Base-by-base conservation (phyloP, 35 echinoderm and acorn worm genomes). In the Stichopus chloronotus region DNA sequence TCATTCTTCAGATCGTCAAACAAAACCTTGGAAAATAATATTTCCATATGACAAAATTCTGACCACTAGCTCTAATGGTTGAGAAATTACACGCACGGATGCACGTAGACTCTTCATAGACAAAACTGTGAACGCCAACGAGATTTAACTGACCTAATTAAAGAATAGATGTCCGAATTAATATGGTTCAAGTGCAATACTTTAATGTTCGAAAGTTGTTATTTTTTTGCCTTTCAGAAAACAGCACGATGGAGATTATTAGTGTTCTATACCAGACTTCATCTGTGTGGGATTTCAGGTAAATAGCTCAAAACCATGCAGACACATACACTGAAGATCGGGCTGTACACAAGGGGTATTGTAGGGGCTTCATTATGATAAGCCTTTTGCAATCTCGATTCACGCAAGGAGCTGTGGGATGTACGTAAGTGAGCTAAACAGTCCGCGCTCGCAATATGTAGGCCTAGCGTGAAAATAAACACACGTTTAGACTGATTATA, bases 181-280 rank as follows among this genome's bases (percentile, higher is more conserved):
- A 8, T 20, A 78, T 1, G 4, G 74, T n/a, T 22, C 9, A 20
- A 78, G 5, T 5, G n/a, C n/a, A n/a, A n/a, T n/a, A n/a, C n/a
- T n/a, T n/a, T n/a, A n/a, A n/a, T n/a, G n/a, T n/a, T n/a, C n/a
- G n/a, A n/a, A n/a, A n/a, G n/a, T n/a, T n/a, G n/a, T n/a, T 4
- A 78, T 9, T 43, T n/a, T 55, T 7, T 53, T 53, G 52, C 4
- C 53, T 55, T 83, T 83, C 53, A 83, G 80, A 83, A 53, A 83
- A 43, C 55, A 83, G 30, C 55, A 83, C 80, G 7, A 83, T 83
- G 13, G 80, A 83, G 12, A 83, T 83, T 53, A 83, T 83, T 9
- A 19, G 19, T 12, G 80, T 83, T 55, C 21, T 56, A 20, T 83
- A 83, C 16, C 52, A 83, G 80, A 56, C 80, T 13, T 83, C 80